Percentiles rank a stretch among this genome's conserved stretches.
Conservation (phyloP, 2,888 invertebrate species). For the Matsumyia berberina region DNA sequence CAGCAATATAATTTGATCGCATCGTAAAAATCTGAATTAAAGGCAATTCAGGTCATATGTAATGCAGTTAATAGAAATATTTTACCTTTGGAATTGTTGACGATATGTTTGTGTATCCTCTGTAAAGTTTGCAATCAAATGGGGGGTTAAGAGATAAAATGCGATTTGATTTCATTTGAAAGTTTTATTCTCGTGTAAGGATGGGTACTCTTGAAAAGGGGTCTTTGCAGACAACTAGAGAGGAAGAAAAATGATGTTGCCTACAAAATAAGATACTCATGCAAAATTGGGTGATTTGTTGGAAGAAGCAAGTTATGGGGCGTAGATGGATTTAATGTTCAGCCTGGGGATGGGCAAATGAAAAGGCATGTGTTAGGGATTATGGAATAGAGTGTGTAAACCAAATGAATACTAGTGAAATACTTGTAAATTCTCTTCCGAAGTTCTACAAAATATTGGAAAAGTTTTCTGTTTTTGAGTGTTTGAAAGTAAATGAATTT, state of each 20-base stretch:
- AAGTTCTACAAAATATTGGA: too few relatives aligned
- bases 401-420: too few relatives aligned
- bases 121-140: conserved; percentile 10
- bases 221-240: neutral
- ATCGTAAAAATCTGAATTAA: conserved; percentile 41
- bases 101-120: neutral
- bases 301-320: neutral
- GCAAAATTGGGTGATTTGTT: conserved; percentile 41
- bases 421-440: too few relatives aligned
- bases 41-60: conserved; percentile 60
- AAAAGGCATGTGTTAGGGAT: neutral
- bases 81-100: conserved; percentile 22
- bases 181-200: conserved; percentile 27
- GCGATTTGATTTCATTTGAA: conserved; percentile 46
- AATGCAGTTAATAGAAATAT: conserved; percentile 57
- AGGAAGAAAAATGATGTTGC: conserved; percentile 19
- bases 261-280: conserved; percentile 34
- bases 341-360: neutral
- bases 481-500: too few relatives aligned
- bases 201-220: neutral
- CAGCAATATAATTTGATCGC: conserved; percentile 35
- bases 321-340: neutral
- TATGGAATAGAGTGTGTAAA: conserved; percentile 1
- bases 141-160: conserved; percentile 22
- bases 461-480: too few relatives aligned